phyloP scores from a whole-genome alignment of 2,113 vertebrate genomes.

The Myotis lucifugus region DNA sequence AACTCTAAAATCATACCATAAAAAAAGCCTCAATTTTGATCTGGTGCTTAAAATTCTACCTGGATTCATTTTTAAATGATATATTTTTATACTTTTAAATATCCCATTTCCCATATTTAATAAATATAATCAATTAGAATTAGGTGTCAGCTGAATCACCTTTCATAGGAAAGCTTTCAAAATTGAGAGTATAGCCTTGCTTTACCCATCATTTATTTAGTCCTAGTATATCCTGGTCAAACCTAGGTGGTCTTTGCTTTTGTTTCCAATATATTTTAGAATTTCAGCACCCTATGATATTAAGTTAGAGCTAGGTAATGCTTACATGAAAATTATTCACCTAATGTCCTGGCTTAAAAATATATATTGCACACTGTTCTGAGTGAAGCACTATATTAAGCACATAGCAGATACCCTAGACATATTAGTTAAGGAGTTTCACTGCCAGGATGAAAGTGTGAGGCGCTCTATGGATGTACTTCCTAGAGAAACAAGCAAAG shows the following conservation, averaged over 20 bases:
- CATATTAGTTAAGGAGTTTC: background rate
- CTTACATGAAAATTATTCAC: conserved; percentile 1
- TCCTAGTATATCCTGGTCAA: background rate
- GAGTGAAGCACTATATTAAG: background rate
- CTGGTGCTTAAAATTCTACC: conserved; percentile 1
- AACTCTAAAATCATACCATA: conserved; percentile 21
- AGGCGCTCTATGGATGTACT: background rate
- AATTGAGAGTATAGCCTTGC: background rate
- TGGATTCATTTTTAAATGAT: conserved; percentile 9
- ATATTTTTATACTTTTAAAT: conserved; percentile 36
- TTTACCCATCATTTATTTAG: background rate
- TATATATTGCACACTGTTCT: background rate
- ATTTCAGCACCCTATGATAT: background rate
- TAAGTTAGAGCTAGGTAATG: background rate
- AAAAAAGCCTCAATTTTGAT: conserved; percentile 48
- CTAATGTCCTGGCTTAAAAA: background rate
- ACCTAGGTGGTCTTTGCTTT: background rate
- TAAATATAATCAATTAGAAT: conserved; percentile 31
- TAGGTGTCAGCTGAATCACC: conserved; percentile 11
- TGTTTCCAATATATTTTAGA: conserved; percentile 3
- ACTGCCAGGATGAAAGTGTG: background rate
- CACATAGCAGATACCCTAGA: background rate
- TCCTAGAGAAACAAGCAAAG: background rate
- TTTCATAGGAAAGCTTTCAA: conserved; percentile 17
- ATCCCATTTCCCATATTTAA: conserved; percentile 25